Percentiles rank a stretch among this genome's conserved stretches.
These are phyloP conservation scores for Argyrosomus japonicus DNA, from an alignment of 2,113 vertebrate species.

Conservation along the genomic window DNA sequence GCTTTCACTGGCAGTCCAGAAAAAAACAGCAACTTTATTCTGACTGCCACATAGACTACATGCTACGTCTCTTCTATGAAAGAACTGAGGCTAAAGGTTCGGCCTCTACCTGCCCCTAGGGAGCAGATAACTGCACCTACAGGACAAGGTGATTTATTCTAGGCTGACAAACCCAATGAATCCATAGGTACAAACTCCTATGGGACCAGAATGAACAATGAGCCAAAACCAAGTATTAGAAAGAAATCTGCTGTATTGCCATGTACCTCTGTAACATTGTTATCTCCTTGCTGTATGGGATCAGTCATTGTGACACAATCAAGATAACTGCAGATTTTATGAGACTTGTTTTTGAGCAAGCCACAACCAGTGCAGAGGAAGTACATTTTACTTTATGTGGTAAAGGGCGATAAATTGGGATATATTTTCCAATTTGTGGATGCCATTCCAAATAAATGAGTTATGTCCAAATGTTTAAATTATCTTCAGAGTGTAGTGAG, in stretches of 20 bases:
- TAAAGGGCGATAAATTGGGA: neutral
- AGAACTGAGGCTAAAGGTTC: conserved; percentile 13
- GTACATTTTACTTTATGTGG: neutral
- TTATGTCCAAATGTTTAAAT: neutral
- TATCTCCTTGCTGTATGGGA: conserved; percentile 11
- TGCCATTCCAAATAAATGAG: too few relatives aligned
- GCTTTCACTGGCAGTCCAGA: conserved; percentile 23
- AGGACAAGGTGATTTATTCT: conserved; percentile 50
- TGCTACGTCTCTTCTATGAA: neutral
- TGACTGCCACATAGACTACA: neutral
- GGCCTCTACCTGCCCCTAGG: conserved; percentile 8
- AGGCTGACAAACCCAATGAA: conserved; percentile 40
- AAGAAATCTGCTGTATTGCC: conserved; percentile 23
- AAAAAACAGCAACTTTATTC: conserved; percentile 6
- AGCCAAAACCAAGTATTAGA: conserved; percentile 10
- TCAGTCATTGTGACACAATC: conserved; percentile 28
- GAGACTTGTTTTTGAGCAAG: neutral
- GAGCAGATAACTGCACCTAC: conserved; percentile 29
- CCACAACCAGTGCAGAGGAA: neutral
- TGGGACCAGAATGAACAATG: conserved; percentile 39
- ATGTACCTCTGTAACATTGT: conserved; percentile 22
- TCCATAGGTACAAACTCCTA: conserved; percentile 11
- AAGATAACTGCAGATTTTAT: neutral
- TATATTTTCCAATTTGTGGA: neutral
- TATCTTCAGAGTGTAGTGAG: neutral